Evolutionary conservation across 2,888 invertebrate genomes (phyloP).

Genomic region (Atethmia centrago): DNA sequence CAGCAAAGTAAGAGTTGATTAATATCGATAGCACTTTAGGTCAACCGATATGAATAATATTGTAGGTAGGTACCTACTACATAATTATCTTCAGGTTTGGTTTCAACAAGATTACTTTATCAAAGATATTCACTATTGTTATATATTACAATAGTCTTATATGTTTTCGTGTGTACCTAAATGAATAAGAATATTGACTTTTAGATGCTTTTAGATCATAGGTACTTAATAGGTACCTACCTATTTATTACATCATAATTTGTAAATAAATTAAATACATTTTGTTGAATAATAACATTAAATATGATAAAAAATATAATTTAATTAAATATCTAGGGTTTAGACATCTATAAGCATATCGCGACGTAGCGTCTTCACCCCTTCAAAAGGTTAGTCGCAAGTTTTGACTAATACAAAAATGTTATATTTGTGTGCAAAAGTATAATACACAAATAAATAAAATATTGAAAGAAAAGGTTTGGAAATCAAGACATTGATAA

Average conservation of each 20-base stretch:
- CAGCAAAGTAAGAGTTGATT: too few species aligned
- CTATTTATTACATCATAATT: background rate
- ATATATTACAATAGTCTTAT: background rate
- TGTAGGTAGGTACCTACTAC: background rate
- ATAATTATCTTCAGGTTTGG: background rate
- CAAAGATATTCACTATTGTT: background rate
- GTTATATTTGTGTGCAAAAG: constrained; percentile 49
- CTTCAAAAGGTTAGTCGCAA: constrained; percentile 3
- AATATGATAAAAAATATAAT: background rate
- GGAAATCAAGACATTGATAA: constrained; percentile 77
- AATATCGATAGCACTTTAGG: background rate
- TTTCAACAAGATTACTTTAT: constrained; percentile 7
- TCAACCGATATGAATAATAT: constrained; percentile 4
- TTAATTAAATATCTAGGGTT: background rate
- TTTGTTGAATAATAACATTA: background rate
- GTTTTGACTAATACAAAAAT: background rate
- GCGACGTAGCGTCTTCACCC: background rate
- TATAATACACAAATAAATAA: constrained; percentile 59
- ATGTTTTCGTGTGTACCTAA: background rate
- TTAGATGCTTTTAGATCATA: background rate
- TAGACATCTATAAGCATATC: too few species aligned
- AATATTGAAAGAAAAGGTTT: constrained; percentile 59
- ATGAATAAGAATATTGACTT: background rate
- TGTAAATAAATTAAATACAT: background rate
- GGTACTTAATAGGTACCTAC: background rate